Evolutionary conservation across 2,888 invertebrate genomes (phyloP).

Genomic region (Subacronicta megacephala): DNA sequence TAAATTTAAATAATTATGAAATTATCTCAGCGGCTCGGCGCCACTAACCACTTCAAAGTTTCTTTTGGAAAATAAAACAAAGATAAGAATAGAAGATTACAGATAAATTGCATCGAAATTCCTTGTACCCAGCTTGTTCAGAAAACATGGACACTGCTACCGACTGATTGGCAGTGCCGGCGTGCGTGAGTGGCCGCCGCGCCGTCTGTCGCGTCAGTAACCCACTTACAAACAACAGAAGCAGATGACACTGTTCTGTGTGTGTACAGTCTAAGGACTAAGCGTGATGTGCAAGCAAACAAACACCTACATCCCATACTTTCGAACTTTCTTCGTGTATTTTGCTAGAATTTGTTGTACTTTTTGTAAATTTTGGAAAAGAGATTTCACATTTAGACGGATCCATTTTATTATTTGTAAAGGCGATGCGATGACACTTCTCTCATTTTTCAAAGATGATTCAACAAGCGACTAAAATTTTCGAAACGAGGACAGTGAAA

Average conservation of each 20-base stretch:
- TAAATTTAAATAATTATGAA: conserved; percentile 57
- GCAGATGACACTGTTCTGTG: conserved; percentile 48
- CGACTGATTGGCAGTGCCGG: conserved; percentile 72
- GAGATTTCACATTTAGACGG: conserved; percentile 31
- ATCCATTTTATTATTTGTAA: conserved; percentile 8
- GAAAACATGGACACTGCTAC: conserved; percentile 40
- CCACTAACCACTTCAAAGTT: conserved; percentile 32
- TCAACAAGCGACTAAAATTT: conserved; percentile 62
- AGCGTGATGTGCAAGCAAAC: conserved; percentile 44
- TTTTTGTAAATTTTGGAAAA: conserved; percentile 41
- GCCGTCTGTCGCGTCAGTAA: conserved; percentile 78
- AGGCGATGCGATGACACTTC: conserved; percentile 26
- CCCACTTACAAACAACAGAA: conserved; percentile 69
- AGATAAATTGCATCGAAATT: conserved; percentile 48
- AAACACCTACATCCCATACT: conserved; percentile 54
- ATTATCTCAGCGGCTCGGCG: conserved; percentile 47
- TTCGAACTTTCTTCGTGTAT: conserved; percentile 55
- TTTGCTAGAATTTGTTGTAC: conserved; percentile 34
- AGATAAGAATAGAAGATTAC: conserved; percentile 40
- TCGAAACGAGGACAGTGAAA: conserved; percentile 79
- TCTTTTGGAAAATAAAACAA: conserved; percentile 43
- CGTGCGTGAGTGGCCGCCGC: conserved; percentile 70
- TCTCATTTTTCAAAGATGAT: conserved; percentile 52
- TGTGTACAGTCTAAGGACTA: conserved; percentile 56
- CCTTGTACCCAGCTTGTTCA: conserved; percentile 41